Percentiles rank a stretch among this genome's conserved stretches.
Evolutionary conservation across 64 coral and sea anemone genomes (phyloP).

Genomic region (Montipora foliosa): DNA sequence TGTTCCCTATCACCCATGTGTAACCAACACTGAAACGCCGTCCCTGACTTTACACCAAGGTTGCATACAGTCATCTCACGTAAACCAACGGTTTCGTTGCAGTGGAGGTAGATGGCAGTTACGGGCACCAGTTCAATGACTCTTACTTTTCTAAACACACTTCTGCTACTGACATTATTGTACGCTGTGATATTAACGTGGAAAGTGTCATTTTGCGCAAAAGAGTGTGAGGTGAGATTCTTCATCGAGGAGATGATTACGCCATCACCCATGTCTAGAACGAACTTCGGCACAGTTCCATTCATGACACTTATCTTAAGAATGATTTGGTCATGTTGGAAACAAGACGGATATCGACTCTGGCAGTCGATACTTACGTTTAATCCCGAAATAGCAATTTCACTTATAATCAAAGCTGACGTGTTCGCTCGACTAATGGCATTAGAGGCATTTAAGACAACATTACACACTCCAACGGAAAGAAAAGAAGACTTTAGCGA

Average conservation of each 20-base stretch:
- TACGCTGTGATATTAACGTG: constrained; percentile 6
- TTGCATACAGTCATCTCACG: constrained; percentile 33
- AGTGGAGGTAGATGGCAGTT: not conserved
- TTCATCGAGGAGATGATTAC: not conserved
- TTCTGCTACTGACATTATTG: constrained; percentile 56
- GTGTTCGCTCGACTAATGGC: constrained; percentile 20
- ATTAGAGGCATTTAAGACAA: constrained; percentile 36
- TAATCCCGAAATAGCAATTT: constrained; percentile 27
- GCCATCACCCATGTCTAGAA: constrained; percentile 42
- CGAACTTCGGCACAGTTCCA: constrained; percentile 35
- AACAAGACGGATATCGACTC: constrained; percentile 50
- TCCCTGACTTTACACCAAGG: constrained; percentile 7
- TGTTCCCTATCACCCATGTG: not conserved
- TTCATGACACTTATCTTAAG: constrained; percentile 16
- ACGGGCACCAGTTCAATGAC: not conserved
- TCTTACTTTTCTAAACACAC: not conserved
- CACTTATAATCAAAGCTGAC: constrained; percentile 14
- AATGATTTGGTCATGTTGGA: constrained; percentile 35
- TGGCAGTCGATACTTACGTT: constrained; percentile 31
- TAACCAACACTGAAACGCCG: constrained; percentile 45
- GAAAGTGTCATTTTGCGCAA: not conserved
- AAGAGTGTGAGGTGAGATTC: not conserved
- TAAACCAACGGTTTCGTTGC: constrained; percentile 31
- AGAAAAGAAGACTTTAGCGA: not conserved
- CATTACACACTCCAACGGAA: constrained; percentile 7